Evolutionary conservation across 2,113 vertebrate species (phyloP).

Genomic region (Antennarius striatus): DNA sequence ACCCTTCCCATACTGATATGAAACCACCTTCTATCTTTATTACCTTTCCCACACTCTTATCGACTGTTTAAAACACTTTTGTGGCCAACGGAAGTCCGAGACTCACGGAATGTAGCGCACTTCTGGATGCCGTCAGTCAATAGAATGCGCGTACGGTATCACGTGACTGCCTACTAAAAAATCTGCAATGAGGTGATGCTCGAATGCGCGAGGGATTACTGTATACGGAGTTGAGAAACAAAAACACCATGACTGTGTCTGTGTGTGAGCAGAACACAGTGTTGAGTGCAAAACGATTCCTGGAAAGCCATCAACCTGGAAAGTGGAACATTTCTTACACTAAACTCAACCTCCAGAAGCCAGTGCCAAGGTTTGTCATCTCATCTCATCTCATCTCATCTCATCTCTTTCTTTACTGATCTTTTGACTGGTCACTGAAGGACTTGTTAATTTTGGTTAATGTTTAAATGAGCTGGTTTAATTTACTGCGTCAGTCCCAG

Average conservation of each 20-base stretch:
- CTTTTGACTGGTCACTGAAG: not conserved
- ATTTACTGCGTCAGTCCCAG: not conserved
- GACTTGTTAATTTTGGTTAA: not conserved
- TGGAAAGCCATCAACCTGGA: constrained; percentile 84
- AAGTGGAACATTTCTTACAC: constrained; percentile 90
- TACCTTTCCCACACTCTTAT: too few species aligned
- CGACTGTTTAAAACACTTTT: too few species aligned
- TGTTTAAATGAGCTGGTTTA: not conserved
- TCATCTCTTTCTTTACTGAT: not conserved
- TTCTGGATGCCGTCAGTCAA: too few species aligned
- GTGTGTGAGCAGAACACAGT: constrained; percentile 88
- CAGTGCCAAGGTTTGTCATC: constrained; percentile 88
- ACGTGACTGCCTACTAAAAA: too few species aligned
- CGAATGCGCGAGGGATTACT: too few species aligned
- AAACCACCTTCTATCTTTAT: too few species aligned
- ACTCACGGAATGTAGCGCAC: too few species aligned
- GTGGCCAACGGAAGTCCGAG: too few species aligned
- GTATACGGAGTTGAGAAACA: too few species aligned
- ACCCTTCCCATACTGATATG: too few species aligned
- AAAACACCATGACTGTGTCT: constrained; percentile 2
- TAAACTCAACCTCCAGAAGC: constrained; percentile 81
- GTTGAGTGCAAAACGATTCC: constrained; percentile 88
- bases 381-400: not conserved
- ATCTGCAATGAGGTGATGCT: too few species aligned
- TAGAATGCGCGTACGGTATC: too few species aligned